A percentile compares a stretch with the other conserved stretches of the same genome.
Conservation (phyloP, 2,797 vertebrate genomes). For the Muraenolepis orangiensis region DNA sequence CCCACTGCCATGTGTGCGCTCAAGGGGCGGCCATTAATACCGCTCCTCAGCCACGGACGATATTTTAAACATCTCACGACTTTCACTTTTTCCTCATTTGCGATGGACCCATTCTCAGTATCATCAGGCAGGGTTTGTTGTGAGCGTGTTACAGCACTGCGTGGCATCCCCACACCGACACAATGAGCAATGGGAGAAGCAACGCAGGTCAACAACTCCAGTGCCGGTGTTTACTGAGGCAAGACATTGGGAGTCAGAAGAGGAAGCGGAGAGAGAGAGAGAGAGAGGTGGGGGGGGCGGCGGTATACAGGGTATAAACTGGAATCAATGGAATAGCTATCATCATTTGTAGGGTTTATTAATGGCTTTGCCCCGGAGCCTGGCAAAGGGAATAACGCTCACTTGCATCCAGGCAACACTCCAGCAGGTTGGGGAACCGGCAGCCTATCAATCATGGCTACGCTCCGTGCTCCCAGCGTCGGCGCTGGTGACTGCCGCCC, state of each 20-base stretch:
- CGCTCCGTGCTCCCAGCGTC: constrained; percentile 53
- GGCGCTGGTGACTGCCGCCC: constrained; percentile 44
- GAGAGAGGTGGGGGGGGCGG: constrained; percentile 7
- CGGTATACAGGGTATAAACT: constrained; percentile 52
- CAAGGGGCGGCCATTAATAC: not conserved
- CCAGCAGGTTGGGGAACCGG: constrained; percentile 47
- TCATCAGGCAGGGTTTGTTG: not conserved
- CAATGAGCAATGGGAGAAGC: constrained; percentile 60
- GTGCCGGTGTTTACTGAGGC: constrained; percentile 65
- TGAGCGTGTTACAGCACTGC: not conserved
- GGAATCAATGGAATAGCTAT: constrained; percentile 69
- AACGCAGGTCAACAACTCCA: constrained; percentile 53
- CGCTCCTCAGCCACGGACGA: not conserved
- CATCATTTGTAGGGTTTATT: constrained; percentile 68
- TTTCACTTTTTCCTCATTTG: not conserved
- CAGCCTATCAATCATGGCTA: constrained; percentile 61
- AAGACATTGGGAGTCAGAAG: constrained; percentile 52
- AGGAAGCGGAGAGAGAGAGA: not conserved
- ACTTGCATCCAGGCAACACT: constrained; percentile 63
- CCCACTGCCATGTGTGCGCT: too few relatives aligned
- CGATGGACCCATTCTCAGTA: not conserved
- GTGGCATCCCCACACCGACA: constrained; percentile 46
- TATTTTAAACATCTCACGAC: not conserved
- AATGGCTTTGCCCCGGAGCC: constrained; percentile 57
- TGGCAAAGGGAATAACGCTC: constrained; percentile 54